Evolutionary conservation across 1,140 invertebrate genomes (phyloP), one percentile per base, ranked within the genome.

Genomic region (Spodoptera litura): DNA sequence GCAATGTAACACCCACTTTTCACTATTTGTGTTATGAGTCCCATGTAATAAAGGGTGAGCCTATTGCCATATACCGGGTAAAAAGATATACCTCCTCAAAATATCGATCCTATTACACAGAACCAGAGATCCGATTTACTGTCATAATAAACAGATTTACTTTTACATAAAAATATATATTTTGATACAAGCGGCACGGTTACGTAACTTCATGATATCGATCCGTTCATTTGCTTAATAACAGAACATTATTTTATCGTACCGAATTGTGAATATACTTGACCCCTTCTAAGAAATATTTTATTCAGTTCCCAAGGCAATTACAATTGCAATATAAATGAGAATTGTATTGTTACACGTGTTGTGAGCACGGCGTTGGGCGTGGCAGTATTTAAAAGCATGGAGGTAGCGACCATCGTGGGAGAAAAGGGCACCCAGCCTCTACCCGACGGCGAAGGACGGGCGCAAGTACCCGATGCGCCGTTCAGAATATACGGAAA

Each of bases 401-500:
- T 20, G 38, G 62, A 20, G 13, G 35, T 44, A 64, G 61, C 61
- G 35, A 62, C 31, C 59, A 64, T 15, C 62, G 38, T 66, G 62
- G 62, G 62, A 66, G 62, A 66, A 49, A 66, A 66, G 62, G 62
- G 38, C 38, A 66, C 15, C 58, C 58, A 61, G 58, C 12, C 27
- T 44, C 38, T 61, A 31, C 58, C 12, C 12, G 58, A 49, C 62
- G 11, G 15, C 12, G 62, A 66, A 66, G n/a, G 38, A 66, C 38
- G 62, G 35, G 15, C 61, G 61, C 31, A 49, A 12, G 62, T 64
- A 64, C 61, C 3, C 4, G 6, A 15, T 56, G 27, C 31, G 13
- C 20, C 58, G 11, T 61, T 61, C 5, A 4, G 58, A 61, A 61
- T 61, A 61, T 61, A 61, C 27, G 58, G 15, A 61, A 35, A 61